Percentiles rank a stretch among this genome's conserved stretches.
Evolutionary conservation across 1,140 invertebrate species (phyloP).

Genomic region (Scaptomyza montana): DNA sequence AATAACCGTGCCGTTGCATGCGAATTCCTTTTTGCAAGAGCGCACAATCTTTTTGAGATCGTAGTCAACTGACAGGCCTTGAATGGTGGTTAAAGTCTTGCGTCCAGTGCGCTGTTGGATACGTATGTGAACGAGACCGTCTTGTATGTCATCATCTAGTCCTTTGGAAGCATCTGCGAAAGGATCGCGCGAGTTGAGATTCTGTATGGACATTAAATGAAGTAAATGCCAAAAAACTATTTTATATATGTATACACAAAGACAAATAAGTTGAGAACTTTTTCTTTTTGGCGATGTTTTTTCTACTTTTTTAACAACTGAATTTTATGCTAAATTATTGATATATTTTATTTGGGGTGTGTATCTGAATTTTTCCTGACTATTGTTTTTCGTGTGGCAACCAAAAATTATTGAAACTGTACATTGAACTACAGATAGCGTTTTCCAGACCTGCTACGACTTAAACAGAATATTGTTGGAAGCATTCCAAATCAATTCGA

Average conservation of each 20-base stretch:
- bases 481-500: neutral
- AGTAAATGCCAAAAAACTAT: constrained; percentile 3
- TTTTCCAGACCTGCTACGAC: constrained; percentile 19
- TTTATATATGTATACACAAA: neutral
- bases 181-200: constrained; percentile 94
- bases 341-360: constrained; percentile 8
- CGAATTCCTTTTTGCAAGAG: constrained; percentile 99
- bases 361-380: constrained; percentile 38
- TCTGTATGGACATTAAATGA: constrained; percentile 95
- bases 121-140: constrained; percentile 99
- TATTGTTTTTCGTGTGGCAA: constrained; percentile 32
- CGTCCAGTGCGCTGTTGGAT: constrained; percentile 99
- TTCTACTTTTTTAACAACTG: constrained; percentile 12
- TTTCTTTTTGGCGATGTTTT: neutral
- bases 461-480: neutral
- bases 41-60: constrained; percentile 99
- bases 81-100: constrained; percentile 98
- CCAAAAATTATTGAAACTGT: constrained; percentile 24
- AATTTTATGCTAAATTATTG: constrained; percentile 10
- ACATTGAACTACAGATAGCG: constrained; percentile 12
- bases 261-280: neutral
- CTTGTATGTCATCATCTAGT: constrained; percentile 97
- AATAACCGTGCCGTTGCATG: constrained; percentile 98
- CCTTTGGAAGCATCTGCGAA: constrained; percentile 96
- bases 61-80: constrained; percentile 96